Evolutionary conservation across 2,113 vertebrate genomes (phyloP).

Genomic region (Connochaetes taurinus): DNA sequence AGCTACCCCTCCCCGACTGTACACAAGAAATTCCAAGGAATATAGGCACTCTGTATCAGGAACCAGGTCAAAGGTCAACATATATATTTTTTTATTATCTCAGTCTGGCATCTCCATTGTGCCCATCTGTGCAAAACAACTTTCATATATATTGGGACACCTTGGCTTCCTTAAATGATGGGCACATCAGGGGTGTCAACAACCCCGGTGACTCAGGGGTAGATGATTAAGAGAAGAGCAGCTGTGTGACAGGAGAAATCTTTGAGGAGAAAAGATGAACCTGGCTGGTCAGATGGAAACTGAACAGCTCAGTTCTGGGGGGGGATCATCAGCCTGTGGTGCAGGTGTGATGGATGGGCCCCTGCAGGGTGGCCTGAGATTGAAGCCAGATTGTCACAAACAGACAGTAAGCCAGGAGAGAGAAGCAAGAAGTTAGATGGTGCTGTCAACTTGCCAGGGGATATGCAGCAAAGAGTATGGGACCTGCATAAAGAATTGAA

Average conservation of each 20-base stretch:
- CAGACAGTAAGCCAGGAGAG: constrained; percentile 28
- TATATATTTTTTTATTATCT: background rate
- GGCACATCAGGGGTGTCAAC: background rate
- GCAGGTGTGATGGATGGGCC: background rate
- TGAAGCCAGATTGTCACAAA: constrained; percentile 31
- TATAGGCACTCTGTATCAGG: background rate
- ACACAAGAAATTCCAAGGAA: background rate
- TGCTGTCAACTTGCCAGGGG: constrained; percentile 31
- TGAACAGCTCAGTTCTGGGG: background rate
- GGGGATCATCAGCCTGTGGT: background rate
- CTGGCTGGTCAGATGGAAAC: background rate
- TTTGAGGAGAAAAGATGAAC: background rate
- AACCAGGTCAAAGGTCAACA: background rate
- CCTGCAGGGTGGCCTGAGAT: background rate
- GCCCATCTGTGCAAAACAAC: background rate
- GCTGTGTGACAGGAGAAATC: background rate
- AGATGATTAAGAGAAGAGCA: background rate
- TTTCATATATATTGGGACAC: background rate
- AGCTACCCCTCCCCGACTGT: background rate
- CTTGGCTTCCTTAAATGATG: background rate
- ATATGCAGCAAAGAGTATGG: background rate
- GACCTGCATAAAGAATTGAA: constrained; percentile 17
- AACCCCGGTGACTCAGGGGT: background rate
- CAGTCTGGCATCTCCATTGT: background rate
- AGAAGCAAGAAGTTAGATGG: constrained; percentile 22